phyloP scores from a whole-genome alignment of 1,140 invertebrate genomes.

The Dermatophagoides farinae region DNA sequence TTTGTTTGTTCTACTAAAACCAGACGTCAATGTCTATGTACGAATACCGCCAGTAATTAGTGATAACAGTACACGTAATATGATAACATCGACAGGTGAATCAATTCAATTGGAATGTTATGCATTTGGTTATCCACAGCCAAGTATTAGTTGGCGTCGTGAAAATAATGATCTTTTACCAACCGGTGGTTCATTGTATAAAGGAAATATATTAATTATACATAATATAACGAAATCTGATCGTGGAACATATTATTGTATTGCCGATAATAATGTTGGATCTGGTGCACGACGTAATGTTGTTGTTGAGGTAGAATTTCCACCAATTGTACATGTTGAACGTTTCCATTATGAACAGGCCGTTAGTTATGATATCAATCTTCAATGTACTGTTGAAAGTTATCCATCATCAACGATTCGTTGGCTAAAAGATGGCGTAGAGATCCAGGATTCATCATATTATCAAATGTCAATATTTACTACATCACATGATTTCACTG shows the following conservation, averaged over 20 bases:
- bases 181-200: slow-evolving; percentile 36
- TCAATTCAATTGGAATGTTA: slow-evolving; percentile 67
- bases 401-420: slow-evolving; percentile 73
- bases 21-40: slow-evolving; percentile 14
- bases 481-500: slow-evolving; percentile 71
- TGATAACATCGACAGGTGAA: slow-evolving; percentile 28
- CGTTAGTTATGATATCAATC: slow-evolving; percentile 71
- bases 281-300: slow-evolving; percentile 65
- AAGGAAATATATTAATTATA: slow-evolving; percentile 62
- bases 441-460: slow-evolving; percentile 64
- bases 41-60: slow-evolving; percentile 60
- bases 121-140: slow-evolving; percentile 42
- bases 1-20: not conserved
- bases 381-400: slow-evolving; percentile 74
- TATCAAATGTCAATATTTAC: slow-evolving; percentile 68
- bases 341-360: slow-evolving; percentile 49
- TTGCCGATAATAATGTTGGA: slow-evolving; percentile 75
- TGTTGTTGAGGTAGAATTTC: slow-evolving; percentile 58
- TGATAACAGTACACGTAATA: slow-evolving; percentile 55
- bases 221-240: slow-evolving; percentile 40
- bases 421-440: slow-evolving; percentile 61
- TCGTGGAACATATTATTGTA: slow-evolving; percentile 76
- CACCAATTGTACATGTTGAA: slow-evolving; percentile 60
- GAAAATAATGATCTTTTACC: slow-evolving; percentile 80
- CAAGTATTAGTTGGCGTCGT: slow-evolving; percentile 67